A percentile compares a stretch with the other conserved stretches of the same genome.
Conservation (phyloP, 2,888 invertebrate genomes). For the Phortica okadai region DNA sequence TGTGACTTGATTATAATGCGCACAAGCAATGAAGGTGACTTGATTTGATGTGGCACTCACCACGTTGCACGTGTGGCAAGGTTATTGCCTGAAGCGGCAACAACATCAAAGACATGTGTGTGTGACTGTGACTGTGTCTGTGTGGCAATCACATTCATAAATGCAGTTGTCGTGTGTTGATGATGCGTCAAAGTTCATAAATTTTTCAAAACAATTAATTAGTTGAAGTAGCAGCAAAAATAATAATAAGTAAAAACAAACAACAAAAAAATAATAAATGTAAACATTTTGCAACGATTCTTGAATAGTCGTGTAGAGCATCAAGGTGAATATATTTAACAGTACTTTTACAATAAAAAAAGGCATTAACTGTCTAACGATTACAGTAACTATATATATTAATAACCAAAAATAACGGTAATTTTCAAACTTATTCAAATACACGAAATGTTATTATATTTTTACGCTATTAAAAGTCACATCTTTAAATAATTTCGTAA, state of each 20-base stretch:
- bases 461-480: not conserved
- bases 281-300: too few species aligned
- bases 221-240: not conserved
- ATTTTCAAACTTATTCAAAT: not conserved
- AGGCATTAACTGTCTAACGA: too few species aligned
- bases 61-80: slow-evolving; percentile 15
- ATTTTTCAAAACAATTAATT: slow-evolving; percentile 30
- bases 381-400: too few species aligned
- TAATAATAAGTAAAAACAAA: too few species aligned
- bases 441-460: not conserved
- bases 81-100: not conserved
- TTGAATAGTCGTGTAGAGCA: too few species aligned
- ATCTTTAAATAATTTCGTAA: slow-evolving; percentile 3
- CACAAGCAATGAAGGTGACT: slow-evolving; percentile 9
- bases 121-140: not conserved
- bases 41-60: slow-evolving; percentile 5
- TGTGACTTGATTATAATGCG: slow-evolving; percentile 18
- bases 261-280: too few species aligned
- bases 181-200: slow-evolving; percentile 29
- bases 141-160: slow-evolving; percentile 27
- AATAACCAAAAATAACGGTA: too few species aligned
- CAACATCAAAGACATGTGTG: not conserved
- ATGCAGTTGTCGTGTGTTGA: not conserved
- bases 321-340: too few species aligned
- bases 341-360: too few species aligned